Base-by-base conservation (phyloP, 2,113 vertebrate genomes). In the Melanotaenia duboulayi region DNA sequence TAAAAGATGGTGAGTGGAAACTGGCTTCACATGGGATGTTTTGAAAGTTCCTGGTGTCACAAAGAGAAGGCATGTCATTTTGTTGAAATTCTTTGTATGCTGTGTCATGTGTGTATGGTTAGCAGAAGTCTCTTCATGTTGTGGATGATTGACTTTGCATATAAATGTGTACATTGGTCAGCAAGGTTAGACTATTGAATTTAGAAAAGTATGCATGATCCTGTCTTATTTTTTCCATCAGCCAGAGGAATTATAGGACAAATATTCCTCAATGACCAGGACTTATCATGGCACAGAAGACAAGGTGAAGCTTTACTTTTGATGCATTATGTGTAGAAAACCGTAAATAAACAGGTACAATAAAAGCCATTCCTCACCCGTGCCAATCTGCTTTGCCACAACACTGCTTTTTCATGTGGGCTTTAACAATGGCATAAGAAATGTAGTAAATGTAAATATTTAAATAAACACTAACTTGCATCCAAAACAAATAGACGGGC, bases 401-500 rank as follows among this genome's bases (percentile, higher is more conserved):
- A 40, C 54, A 14, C 37, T 13, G 3, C 37, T 59, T 70, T 74
- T 81, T 71, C 39, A n/a, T 50, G 11, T 48, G 24, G 11, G 48
- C 61, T 65, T 74, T 39, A 59, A 66, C 74, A 74, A 76, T 73
- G 25, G 54, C 39, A 39, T 81, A 83, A 87, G 78, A 78, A 90
- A 87, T 86, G 56, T 72, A 79, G 57, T 76, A 42, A 19, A 65
- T 28, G 46, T 90, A 85, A 87, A 92, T 90, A 89, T 91, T 90
- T 86, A 90, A 90, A 92, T 85, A 92, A 92, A 91, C 86, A 90
- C 37, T 1, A 56, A 83, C 74, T 69, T 73, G 76, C 86, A 82
- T 90, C 89, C 82, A 90, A 90, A 92, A 88, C 86, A 91, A 92
- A 92, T 91, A 90, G 71, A 67, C 48, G 13, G 28, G 59, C 58